Evolutionary conservation across 2,113 vertebrate genomes (phyloP), one percentile per base, ranked within the genome.

Genomic region (Odontesthes bonariensis): DNA sequence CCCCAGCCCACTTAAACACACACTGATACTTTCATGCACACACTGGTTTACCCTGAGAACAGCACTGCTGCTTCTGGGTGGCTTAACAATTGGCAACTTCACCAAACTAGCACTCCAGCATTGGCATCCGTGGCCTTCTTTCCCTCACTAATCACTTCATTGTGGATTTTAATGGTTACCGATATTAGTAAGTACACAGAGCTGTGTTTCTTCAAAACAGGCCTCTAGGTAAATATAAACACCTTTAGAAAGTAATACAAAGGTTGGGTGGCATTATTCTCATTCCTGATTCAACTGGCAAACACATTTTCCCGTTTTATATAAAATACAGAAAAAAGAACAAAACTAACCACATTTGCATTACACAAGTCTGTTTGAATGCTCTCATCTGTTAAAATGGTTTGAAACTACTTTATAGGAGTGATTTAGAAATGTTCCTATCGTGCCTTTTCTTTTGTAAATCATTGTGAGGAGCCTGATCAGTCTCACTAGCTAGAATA

Each of bases 61-160:
- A 75, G 42, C 35, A 65, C 54, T 40, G 13, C 3, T 61, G 54
- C 78, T 81, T 67, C 82, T 87, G 82, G 84, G 84, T 89, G 88
- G 88, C 58, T 52, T 74, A 3, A 38, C 23, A 22, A 61, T 32
- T 35, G 42, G 72, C 53, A 69, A 49, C 27, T 49, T 69, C 54
- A 62, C 27, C 57, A 62, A 73, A 40, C 23, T 14, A 77, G 64
- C 53, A 65, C 54, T 35, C 35, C 52, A 72, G 13, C 58, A 35
- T 52, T 77, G 59, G 77, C 82, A 77, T 66, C 58, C 49, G 67
- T 6, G 0, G 40, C 56, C 63, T 68, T 77, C 63, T 79, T 27
- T 64, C 46, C 72, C 69, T 54, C 64, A 42, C 80, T 89, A 86
- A 85, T 87, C 54, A 56, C 65, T 87, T 88, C 81, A 85, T 77